Conservation (phyloP, 2,797 vertebrate genomes). For the Siniperca scherzeri region DNA sequence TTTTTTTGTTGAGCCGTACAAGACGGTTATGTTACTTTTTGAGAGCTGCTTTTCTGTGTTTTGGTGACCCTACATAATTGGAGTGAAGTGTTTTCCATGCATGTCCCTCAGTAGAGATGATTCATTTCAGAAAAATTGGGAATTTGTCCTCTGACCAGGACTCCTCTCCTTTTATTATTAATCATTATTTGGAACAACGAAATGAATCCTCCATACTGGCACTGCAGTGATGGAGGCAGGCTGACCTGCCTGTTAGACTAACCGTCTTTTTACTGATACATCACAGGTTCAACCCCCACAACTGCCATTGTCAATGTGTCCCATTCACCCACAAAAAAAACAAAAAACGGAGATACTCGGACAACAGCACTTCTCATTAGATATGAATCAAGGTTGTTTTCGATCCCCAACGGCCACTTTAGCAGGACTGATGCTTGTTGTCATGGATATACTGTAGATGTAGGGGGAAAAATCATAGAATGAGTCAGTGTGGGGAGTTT, state of each 20-base stretch:
- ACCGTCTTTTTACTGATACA: not conserved
- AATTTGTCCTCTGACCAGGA: not conserved
- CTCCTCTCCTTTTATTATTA: not conserved
- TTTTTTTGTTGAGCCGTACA: not conserved
- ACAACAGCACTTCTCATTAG: not conserved
- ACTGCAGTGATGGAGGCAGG: not conserved
- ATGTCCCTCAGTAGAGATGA: not conserved
- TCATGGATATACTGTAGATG: not conserved
- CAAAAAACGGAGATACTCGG: not conserved
- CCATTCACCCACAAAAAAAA: not conserved
- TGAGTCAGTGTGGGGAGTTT: not conserved
- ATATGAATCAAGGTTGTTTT: constrained; percentile 3
- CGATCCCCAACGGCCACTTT: not conserved
- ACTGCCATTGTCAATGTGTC: not conserved
- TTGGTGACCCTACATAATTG: not conserved
- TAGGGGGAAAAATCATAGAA: not conserved
- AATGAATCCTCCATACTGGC: not conserved
- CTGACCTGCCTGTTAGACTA: not conserved
- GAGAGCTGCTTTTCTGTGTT: not conserved
- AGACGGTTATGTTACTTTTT: not conserved
- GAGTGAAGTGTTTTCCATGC: not conserved
- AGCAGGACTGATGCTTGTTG: not conserved
- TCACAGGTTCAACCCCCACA: not conserved
- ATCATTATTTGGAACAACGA: not conserved
- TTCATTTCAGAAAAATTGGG: not conserved